Evolutionary conservation across 2,888 invertebrate species (phyloP), one percentile per base, ranked within the genome.

Genomic region (Balanococcus diminutus): DNA sequence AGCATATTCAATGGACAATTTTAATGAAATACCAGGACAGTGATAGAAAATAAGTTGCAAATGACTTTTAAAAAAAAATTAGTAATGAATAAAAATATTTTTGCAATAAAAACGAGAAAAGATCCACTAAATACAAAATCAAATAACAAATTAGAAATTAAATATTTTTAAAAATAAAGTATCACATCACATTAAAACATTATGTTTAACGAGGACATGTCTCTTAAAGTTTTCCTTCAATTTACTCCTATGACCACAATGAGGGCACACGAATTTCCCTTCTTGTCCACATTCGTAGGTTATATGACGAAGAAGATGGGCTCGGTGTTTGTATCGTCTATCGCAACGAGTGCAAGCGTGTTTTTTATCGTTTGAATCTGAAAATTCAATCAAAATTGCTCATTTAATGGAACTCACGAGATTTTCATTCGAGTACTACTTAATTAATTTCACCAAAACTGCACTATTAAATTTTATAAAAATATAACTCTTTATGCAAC

Each of bases 211-310:
- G 25, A 46, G 42, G 51, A 87, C 72, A 87, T 88, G 89, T 32
- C 86, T 87, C 86, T 87, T 88, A 3, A 89, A 86, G 42, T 88
- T 87, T 0, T 87, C 87, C 82, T 88, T 88, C 36, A 87, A 87
- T 87, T 88, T 89, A 9, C 88, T 87, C 32, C 87, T 87, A 86
- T 88, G 87, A n/a, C 86, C 86, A 84, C 88, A 89, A 67, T 87
- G 86, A n/a, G 87, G 88, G 72, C 89, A 89, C 14, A 86, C 86
- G 84, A 88, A 89, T 75, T 88, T 88, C 16, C 89, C 89, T 81
- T 88, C 88, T 9, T 88, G 88, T n/a, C 89, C 89, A 14, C 89
- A 89, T 81, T 89, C 89, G 86, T 88, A 88, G 42, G 88, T 88
- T 84, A 88, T 84, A 86, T 89, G 89, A 8, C 88, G 87, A 31